Base-by-base conservation (phyloP, 1,140 invertebrate species). In the Hesperophylax magnus region DNA sequence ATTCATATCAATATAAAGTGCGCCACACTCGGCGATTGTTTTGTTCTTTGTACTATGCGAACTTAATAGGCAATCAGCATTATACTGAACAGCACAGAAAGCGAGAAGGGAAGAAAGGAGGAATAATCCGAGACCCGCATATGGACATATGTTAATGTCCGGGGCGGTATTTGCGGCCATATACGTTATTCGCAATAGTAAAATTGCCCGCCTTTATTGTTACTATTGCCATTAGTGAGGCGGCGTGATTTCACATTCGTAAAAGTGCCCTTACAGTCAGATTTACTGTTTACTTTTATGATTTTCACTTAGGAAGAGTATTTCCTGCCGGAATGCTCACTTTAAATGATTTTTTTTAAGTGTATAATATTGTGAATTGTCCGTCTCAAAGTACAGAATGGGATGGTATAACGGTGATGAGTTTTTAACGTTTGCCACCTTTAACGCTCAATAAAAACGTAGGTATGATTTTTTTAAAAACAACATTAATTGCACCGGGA, bases 41-140 rank as follows among this genome's bases (percentile, higher is more conserved):
- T 72, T 61, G 80, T 77, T 81, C 74, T 81, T 81, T 61, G 63
- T 77, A 58, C 47, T 81, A 24, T n/a, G 31, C 20, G 56, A 75
- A 24, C 65, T 53, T 82, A 82, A 82, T 82, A 82, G 81, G 77
- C 81, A 82, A 82, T 82, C 81, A 71, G 72, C 20, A 82, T 82
- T 71, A 72, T 76, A 74, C 58, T 17, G 11, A 39, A 78, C 75
- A 72, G 78, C 61, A 27, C 27, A 20, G 54, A 20, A 58, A 53
- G 58, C 9, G 39, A 11, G 9, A 8, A 14, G 11, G 71, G 31
- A 56, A 61, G 77, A 72, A 71, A 77, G 81, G 14, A 60, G 61
- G 67, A 78, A 63, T 76, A 67, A 76, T 71, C 34, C 67, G 24
- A 61, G 53, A 39, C 71, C 47, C 77, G 58, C 67, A 72, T 47